Evolutionary conservation across 2,888 invertebrate genomes (phyloP), one percentile per base, ranked within the genome.

Genomic region (Eristalis arbustorum): DNA sequence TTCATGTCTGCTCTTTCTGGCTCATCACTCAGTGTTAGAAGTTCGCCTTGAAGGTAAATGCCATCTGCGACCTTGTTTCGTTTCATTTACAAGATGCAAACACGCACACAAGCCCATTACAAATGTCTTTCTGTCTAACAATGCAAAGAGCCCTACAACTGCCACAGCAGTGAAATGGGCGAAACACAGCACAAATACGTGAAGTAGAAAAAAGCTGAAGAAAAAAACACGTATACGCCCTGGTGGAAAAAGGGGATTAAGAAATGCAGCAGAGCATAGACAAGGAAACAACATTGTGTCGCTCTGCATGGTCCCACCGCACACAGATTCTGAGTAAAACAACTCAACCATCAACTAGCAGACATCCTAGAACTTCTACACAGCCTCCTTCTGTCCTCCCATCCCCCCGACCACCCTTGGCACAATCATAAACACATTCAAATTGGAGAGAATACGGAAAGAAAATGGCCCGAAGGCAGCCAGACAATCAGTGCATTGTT

Each of bases 401-500:
- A 3, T 10, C 34, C 18, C 25, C 18, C 18, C 8, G 10, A 23
- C 37, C 37, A 3, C 57, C 25, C 22, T 8, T 31, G 31, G 22
- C 8, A 18, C 14, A 40, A 8, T n/a, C 37, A 62, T 40, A 66
- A 75, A 75, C 42, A 40, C 68, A 63, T 42, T 72, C 34, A 57
- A 62, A 37, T 37, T 34, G 64, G n/a, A 75, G 75, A 31, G 42
- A 66, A 80, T 56, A 81, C 68, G 74, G 77, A 76, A 82, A 75
- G 61, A 78, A 66, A 72, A 87, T 66, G 71, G 78, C 82, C 75
- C 37, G 62, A 75, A 82, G 82, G 78, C 77, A 82, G 73, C 78
- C 74, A 87, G 82, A 87, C 85, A 87, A 87, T 87, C 85, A 87
- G 82, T 87, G 78, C 59, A 87, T 87, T 82, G 85, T 87, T 82